These are phyloP conservation scores for Cervus canadensis DNA, from an alignment of 2,113 vertebrate species.

Conservation along the genomic window DNA sequence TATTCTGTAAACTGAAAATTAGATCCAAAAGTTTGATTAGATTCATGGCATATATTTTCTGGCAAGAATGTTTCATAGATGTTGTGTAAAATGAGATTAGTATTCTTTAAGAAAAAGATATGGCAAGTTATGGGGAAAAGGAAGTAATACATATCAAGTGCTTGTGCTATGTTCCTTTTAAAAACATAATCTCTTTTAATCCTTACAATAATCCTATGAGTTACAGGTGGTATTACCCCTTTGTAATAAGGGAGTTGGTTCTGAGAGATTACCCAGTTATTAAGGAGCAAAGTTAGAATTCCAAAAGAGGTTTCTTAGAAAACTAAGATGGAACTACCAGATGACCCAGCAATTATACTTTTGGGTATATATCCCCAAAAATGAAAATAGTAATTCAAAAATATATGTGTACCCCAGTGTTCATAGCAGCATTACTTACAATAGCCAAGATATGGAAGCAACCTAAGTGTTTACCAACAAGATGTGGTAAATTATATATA, in stretches of 20 bases:
- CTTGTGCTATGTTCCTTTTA: neutral
- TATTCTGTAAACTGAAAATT: conserved; percentile 27
- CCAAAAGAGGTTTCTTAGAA: neutral
- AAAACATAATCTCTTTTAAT: neutral
- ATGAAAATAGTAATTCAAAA: neutral
- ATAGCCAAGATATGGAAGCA: neutral
- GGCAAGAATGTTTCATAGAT: neutral
- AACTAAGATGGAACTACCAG: neutral
- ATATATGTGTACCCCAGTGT: neutral
- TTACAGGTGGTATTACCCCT: neutral
- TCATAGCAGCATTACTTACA: neutral
- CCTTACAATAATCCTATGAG: neutral
- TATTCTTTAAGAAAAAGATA: neutral
- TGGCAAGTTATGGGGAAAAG: neutral
- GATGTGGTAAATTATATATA: neutral
- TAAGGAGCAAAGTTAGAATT: neutral
- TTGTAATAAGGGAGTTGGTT: neutral
- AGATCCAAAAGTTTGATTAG: neutral
- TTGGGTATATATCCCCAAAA: neutral
- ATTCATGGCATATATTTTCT: conserved; percentile 2
- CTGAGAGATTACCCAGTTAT: neutral
- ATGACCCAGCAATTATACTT: neutral
- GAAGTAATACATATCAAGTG: neutral
- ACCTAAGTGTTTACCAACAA: neutral
- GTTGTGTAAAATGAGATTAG: neutral